Evolutionary conservation across 2,888 invertebrate species (phyloP).

Genomic region (Gryllus longicercus): DNA sequence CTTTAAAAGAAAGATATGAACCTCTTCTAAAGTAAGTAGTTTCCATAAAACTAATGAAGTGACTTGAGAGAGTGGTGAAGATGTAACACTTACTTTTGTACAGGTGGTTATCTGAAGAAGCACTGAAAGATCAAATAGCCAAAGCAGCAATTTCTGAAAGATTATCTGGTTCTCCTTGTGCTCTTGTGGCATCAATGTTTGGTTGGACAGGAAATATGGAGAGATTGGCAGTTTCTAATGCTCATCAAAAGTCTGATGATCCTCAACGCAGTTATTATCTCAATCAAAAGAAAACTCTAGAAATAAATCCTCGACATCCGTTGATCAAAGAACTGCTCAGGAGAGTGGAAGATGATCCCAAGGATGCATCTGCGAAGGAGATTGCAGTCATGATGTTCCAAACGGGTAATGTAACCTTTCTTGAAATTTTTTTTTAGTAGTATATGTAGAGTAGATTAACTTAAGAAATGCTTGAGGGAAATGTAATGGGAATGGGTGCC

Average conservation of each 20-base stretch:
- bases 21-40: slow-evolving; percentile 61
- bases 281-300: slow-evolving; percentile 92
- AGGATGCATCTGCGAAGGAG: slow-evolving; percentile 73
- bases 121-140: slow-evolving; percentile 70
- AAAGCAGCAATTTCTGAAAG: slow-evolving; percentile 85
- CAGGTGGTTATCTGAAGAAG: slow-evolving; percentile 82
- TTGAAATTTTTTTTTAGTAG: neutral
- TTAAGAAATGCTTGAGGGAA: no score
- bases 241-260: slow-evolving; percentile 93
- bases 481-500: no score
- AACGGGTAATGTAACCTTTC: slow-evolving; percentile 50
- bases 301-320: slow-evolving; percentile 97
- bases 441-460: no score
- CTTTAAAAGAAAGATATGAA: slow-evolving; percentile 73
- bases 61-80: neutral
- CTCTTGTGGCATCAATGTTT: slow-evolving; percentile 91
- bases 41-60: neutral
- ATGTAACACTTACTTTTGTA: neutral
- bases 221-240: slow-evolving; percentile 88
- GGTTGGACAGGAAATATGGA: slow-evolving; percentile 99
- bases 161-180: slow-evolving; percentile 88
- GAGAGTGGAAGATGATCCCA: slow-evolving; percentile 72
- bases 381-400: slow-evolving; percentile 87
- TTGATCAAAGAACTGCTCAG: slow-evolving; percentile 86
- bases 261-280: slow-evolving; percentile 83